Conservation (phyloP, 2,113 vertebrate genomes). For the Esox niger region DNA sequence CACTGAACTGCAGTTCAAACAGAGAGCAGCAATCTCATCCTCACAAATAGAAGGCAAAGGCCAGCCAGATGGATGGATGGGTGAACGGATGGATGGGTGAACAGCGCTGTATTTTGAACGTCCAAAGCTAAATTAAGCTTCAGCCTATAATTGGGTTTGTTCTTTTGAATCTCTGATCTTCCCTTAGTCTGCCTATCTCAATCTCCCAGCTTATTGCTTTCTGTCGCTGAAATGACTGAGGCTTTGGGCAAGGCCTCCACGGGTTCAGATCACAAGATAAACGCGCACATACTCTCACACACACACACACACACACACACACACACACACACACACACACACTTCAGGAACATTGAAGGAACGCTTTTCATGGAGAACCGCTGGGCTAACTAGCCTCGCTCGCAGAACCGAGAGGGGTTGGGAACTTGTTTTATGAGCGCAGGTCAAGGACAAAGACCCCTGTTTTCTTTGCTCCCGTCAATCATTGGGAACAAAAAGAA, state of each 20-base stretch:
- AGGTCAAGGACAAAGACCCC: constrained; percentile 48
- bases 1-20: constrained; percentile 20
- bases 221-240: constrained; percentile 11
- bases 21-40: background rate
- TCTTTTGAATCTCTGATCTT: constrained; percentile 16
- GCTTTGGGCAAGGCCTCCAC: background rate
- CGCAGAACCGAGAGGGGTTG: constrained; percentile 23
- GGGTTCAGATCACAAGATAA: background rate
- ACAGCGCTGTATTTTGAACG: constrained; percentile 18
- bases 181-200: constrained; percentile 38
- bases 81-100: constrained; percentile 20
- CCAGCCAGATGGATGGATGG: no score
- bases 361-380: constrained; percentile 28
- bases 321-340: constrained; percentile 17
- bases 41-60: no score
- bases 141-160: constrained; percentile 34
- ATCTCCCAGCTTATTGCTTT: constrained; percentile 7
- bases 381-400: constrained; percentile 34
- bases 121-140: constrained; percentile 1
- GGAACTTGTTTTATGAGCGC: constrained; percentile 38
- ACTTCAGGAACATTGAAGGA: constrained; percentile 26
- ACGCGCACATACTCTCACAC: background rate
- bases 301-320: constrained; percentile 4
- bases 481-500: constrained; percentile 57
- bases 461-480: constrained; percentile 18